Evolutionary conservation across 2,888 invertebrate genomes (phyloP).

Genomic region (Sinhomidia bicolor): DNA sequence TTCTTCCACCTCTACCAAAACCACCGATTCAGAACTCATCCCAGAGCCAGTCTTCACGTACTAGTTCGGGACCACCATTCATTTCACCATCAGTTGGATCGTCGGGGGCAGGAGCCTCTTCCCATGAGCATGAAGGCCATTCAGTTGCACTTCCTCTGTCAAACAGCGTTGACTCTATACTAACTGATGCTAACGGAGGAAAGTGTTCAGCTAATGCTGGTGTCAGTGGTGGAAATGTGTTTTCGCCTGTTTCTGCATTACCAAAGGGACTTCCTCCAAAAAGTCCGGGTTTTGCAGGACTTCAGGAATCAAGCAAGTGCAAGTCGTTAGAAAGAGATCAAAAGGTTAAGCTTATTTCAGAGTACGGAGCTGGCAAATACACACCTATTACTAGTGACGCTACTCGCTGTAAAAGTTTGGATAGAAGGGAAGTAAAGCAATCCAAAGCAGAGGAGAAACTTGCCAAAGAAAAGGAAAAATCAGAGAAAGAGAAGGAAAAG

Average conservation of each 20-base stretch:
- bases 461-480: conserved; percentile 72
- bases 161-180: conserved; percentile 78
- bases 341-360: conserved; percentile 69
- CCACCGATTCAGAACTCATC: conserved; percentile 73
- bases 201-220: conserved; percentile 57
- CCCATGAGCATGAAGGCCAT: conserved; percentile 60
- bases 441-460: conserved; percentile 57
- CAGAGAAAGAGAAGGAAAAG: conserved; percentile 76
- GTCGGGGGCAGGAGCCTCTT: conserved; percentile 42
- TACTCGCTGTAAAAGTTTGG: conserved; percentile 78
- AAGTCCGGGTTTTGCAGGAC: conserved; percentile 73
- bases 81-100: conserved; percentile 74
- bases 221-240: conserved; percentile 72
- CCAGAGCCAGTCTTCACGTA: conserved; percentile 74
- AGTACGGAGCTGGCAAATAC: conserved; percentile 76
- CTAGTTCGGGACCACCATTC: conserved; percentile 80
- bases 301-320: conserved; percentile 76
- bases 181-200: conserved; percentile 68
- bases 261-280: conserved; percentile 79
- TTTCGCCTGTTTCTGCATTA: conserved; percentile 74
- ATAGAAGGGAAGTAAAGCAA: conserved; percentile 76
- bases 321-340: conserved; percentile 78
- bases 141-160: conserved; percentile 71
- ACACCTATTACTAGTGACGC: conserved; percentile 73
- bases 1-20: conserved; percentile 78